Conservation (phyloP, 2,888 invertebrate genomes). For the Odontothrips loti region DNA sequence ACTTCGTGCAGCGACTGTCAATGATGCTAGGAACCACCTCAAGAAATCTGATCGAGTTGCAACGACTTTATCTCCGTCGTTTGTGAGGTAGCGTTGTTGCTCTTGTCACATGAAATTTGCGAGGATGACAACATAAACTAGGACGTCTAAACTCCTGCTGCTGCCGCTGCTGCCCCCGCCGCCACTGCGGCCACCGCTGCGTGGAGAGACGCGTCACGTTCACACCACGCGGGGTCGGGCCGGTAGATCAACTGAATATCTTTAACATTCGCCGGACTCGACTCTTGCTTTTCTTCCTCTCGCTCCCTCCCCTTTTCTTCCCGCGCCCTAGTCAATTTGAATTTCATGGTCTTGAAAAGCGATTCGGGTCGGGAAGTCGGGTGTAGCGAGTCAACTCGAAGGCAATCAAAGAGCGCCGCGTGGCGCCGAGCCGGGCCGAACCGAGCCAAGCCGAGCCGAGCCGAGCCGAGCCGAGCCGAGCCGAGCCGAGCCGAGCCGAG, state of each 20-base stretch:
- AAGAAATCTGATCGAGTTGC: too few relatives aligned
- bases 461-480: neutral
- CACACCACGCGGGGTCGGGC: too few relatives aligned
- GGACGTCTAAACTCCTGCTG: too few relatives aligned
- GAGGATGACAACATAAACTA: too few relatives aligned
- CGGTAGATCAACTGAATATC: conserved; percentile 4
- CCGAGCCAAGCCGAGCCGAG: neutral
- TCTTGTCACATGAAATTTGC: too few relatives aligned
- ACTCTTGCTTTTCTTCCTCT: neutral
- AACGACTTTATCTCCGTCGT: too few relatives aligned
- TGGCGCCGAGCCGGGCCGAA: neutral
- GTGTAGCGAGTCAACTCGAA: conserved; percentile 24
- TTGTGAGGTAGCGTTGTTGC: too few relatives aligned
- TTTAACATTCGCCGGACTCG: conserved; percentile 14
- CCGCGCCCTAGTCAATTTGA: neutral
- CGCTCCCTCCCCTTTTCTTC: neutral
- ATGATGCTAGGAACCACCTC: too few relatives aligned
- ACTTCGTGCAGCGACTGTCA: too few relatives aligned
- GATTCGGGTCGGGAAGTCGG: conserved; percentile 23
- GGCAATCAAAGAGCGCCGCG: neutral
- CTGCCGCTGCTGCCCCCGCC: too few relatives aligned
- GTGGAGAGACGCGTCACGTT: too few relatives aligned
- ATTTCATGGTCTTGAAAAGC: conserved; percentile 26
- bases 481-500: neutral
- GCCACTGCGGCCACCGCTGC: too few relatives aligned